Evolutionary conservation across 2,113 vertebrate genomes (phyloP).

Genomic region (Sterrhoptilus dennistouni): DNA sequence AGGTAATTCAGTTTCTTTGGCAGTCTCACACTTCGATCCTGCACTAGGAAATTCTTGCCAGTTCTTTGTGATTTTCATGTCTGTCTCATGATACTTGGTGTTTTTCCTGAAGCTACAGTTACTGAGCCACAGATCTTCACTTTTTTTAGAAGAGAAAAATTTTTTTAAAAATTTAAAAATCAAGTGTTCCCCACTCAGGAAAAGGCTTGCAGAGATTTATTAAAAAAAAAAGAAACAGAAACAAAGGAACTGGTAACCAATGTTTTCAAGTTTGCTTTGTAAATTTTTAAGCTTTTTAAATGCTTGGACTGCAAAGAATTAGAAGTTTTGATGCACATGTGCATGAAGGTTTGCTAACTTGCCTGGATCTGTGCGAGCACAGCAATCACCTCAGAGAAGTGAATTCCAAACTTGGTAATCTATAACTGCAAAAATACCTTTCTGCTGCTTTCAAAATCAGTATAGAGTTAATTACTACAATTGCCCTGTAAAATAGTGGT

Average conservation of each 20-base stretch:
- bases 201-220: not conserved
- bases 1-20: slow-evolving; percentile 31
- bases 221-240: not conserved
- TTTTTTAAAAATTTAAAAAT: not conserved
- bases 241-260: not conserved
- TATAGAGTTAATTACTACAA: not conserved
- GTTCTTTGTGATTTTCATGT: slow-evolving; percentile 41
- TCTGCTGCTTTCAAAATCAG: not conserved
- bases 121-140: not conserved
- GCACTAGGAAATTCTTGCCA: slow-evolving; percentile 13
- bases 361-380: not conserved
- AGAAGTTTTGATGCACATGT: not conserved
- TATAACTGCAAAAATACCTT: not conserved
- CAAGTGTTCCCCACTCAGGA: not conserved
- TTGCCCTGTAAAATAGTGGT: not conserved
- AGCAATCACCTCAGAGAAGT: not conserved
- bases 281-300: not conserved
- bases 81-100: not conserved
- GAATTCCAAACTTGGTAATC: not conserved
- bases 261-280: not conserved
- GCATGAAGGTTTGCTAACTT: not conserved
- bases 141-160: not conserved
- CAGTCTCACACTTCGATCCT: slow-evolving; percentile 23
- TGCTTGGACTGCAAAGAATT: not conserved
- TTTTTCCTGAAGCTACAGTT: slow-evolving; percentile 18